These are phyloP conservation scores for Dermochelys coriacea DNA, from an alignment of 2,797 vertebrate species.

Conservation along the genomic window DNA sequence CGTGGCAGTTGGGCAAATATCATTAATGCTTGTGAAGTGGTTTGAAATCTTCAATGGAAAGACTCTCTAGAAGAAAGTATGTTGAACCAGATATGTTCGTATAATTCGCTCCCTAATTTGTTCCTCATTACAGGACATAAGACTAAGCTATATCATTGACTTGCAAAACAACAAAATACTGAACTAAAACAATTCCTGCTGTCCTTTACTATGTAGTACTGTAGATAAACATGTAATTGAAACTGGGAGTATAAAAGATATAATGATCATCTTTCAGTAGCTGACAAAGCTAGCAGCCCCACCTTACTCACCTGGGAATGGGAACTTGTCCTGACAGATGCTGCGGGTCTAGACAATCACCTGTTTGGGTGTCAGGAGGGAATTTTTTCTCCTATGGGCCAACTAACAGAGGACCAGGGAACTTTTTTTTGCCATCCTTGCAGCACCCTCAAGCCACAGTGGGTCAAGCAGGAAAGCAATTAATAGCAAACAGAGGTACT, in stretches of 20 bases:
- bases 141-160: not conserved
- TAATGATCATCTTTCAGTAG: not conserved
- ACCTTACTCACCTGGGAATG: too few species aligned
- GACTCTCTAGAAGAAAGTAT: not conserved
- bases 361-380: too few species aligned
- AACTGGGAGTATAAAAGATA: not conserved
- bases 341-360: too few species aligned
- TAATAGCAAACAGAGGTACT: too few species aligned
- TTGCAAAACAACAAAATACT: not conserved
- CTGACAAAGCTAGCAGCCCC: not conserved
- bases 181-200: not conserved
- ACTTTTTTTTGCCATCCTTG: too few species aligned
- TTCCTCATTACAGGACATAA: not conserved
- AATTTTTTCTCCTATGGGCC: too few species aligned
- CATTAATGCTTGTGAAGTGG: accelerated
- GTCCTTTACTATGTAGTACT: not conserved
- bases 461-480: too few species aligned
- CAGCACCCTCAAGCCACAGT: too few species aligned
- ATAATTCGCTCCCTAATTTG: not conserved
- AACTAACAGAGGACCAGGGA: too few species aligned
- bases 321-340: too few species aligned
- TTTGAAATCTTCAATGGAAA: not conserved
- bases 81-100: not conserved
- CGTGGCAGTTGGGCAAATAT: not conserved
- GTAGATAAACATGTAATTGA: not conserved